Conservation (phyloP, 1,140 invertebrate genomes). For the Ganaspis sp. region DNA sequence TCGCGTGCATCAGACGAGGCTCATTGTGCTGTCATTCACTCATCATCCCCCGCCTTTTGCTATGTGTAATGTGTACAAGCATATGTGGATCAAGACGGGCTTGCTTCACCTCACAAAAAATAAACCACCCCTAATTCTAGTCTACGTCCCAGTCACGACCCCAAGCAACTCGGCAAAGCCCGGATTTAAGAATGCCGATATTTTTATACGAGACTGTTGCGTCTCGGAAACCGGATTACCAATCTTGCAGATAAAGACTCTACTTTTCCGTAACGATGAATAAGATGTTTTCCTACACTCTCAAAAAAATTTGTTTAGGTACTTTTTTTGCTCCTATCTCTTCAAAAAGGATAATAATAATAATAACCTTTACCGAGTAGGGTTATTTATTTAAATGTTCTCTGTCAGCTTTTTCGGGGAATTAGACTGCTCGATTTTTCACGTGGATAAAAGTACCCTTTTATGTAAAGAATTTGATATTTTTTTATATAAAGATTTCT, state of each 20-base stretch:
- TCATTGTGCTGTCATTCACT: conserved; percentile 78
- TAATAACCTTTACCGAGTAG: not conserved
- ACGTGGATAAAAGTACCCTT: not conserved
- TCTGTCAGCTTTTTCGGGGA: not conserved
- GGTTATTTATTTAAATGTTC: not conserved
- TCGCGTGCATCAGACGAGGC: conserved; percentile 71
- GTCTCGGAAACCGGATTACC: conserved; percentile 49
- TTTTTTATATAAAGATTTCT: too few relatives aligned
- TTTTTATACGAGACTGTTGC: conserved; percentile 59
- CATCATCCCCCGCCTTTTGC: conserved; percentile 70
- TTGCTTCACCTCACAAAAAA: conserved; percentile 61
- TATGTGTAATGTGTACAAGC: not conserved
- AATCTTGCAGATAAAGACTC: conserved; percentile 16
- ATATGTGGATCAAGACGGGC: conserved; percentile 37
- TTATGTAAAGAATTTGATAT: too few relatives aligned
- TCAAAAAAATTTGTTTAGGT: not conserved
- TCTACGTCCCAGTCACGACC: conserved; percentile 40
- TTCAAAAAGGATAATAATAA: not conserved
- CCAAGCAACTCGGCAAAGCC: conserved; percentile 13
- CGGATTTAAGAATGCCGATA: conserved; percentile 57
- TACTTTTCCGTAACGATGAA: conserved; percentile 12
- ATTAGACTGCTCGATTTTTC: conserved; percentile 7
- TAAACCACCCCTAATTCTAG: conserved; percentile 74
- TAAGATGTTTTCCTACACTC: conserved; percentile 4
- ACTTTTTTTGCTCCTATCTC: not conserved